A percentile compares a stretch with the other conserved stretches of the same genome.
Evolutionary conservation across 2,113 vertebrate species (phyloP).

Genomic region (Rhipidura dahli): DNA sequence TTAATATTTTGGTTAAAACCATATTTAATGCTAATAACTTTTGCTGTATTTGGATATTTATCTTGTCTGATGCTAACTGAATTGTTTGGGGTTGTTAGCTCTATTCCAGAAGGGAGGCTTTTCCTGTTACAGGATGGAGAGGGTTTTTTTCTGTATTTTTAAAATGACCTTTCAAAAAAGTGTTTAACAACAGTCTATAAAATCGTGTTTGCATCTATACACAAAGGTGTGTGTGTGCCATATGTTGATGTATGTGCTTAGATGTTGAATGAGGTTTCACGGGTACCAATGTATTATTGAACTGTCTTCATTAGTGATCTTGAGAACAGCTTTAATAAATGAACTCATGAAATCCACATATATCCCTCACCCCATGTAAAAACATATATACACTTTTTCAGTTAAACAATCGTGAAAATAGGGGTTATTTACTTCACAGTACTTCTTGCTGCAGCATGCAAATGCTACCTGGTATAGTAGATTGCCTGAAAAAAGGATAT

Average conservation of each 20-base stretch:
- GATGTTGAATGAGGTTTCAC: neutral
- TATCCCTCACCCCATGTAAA: neutral
- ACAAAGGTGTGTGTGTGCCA: accelerated
- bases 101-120: neutral
- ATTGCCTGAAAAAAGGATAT: neutral
- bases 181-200: accelerated
- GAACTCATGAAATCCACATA: neutral
- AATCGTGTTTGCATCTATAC: neutral
- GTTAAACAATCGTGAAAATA: neutral
- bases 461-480: neutral
- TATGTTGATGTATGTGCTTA: neutral
- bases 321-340: neutral
- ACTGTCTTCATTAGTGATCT: neutral
- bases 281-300: neutral
- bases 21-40: neutral
- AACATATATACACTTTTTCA: neutral
- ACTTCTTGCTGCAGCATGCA: neutral
- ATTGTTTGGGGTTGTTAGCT: neutral
- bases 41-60: neutral
- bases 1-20: neutral
- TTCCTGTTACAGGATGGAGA: neutral
- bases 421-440: neutral
- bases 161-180: neutral
- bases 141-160: neutral
- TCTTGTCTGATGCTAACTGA: neutral